Percentiles rank a stretch among this genome's conserved stretches.
phyloP scores from a whole-genome alignment of 2,888 invertebrate genomes.

The Amiota mariae region DNA sequence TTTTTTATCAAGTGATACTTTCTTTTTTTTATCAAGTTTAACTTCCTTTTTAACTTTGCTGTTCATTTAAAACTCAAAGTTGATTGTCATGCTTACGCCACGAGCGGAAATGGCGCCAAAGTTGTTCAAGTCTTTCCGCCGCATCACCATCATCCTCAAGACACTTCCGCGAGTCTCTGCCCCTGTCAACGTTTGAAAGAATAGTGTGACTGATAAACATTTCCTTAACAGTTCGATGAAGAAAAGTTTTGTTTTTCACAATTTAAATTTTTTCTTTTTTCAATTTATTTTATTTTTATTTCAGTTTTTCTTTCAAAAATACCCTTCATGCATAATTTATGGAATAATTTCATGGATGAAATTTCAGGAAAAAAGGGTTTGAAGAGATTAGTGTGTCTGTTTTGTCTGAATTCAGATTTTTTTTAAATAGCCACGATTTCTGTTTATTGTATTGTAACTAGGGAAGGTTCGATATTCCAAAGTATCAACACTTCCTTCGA shows the following conservation, averaged over 20 bases:
- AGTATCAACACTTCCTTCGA: too few species aligned
- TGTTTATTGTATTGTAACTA: too few species aligned
- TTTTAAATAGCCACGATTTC: neutral
- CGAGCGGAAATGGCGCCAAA: slow-evolving; percentile 56
- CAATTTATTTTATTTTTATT: neutral
- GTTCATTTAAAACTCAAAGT: slow-evolving; percentile 56
- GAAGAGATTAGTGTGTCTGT: neutral
- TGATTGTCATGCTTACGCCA: slow-evolving; percentile 66
- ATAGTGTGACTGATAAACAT: neutral
- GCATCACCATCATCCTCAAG: neutral
- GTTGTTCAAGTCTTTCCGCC: slow-evolving; percentile 31
- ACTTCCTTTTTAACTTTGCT: too few species aligned
- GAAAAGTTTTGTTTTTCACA: too few species aligned
- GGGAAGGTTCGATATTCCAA: too few species aligned
- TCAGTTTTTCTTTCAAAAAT: neutral
- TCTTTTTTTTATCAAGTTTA: slow-evolving; percentile 3
- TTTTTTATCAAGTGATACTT: too few species aligned
- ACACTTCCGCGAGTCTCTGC: neutral
- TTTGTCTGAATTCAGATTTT: neutral
- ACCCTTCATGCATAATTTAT: slow-evolving; percentile 16
- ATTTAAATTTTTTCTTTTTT: neutral
- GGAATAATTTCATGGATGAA: neutral
- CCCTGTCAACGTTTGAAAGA: neutral
- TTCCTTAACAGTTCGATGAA: slow-evolving; percentile 16
- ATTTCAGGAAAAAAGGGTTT: neutral